phyloP scores from a whole-genome alignment of 1,140 invertebrate species.

The Bombus confusus region DNA sequence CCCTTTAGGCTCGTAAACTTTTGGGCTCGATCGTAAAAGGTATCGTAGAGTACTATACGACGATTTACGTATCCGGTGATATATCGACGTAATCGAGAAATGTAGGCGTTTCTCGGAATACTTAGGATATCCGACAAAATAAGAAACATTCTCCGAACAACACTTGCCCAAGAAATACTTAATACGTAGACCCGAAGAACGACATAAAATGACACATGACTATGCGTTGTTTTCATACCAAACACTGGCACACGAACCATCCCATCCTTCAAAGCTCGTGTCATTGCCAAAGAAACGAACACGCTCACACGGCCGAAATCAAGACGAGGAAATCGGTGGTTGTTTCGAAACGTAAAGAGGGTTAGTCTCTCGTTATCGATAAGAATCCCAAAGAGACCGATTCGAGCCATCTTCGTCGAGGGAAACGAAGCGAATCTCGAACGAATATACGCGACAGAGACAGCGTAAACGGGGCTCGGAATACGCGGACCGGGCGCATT shows the following conservation, averaged over 20 bases:
- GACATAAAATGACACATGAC: background rate
- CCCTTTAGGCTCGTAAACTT: conserved; percentile 1
- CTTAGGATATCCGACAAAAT: background rate
- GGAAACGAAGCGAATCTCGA: conserved; percentile 1
- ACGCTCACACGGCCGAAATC: background rate
- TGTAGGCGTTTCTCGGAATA: background rate
- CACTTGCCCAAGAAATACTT: background rate
- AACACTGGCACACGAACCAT: conserved; percentile 3
- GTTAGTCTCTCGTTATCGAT: conserved; percentile 30
- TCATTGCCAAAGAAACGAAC: background rate
- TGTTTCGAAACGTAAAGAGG: background rate
- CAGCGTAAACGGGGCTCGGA: conserved; percentile 44
- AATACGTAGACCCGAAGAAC: background rate
- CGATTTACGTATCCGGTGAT: conserved; percentile 43
- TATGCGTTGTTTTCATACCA: conserved; percentile 6
- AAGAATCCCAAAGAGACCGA: background rate
- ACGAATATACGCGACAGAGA: background rate
- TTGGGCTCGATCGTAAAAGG: conserved; percentile 21
- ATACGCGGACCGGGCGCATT: conserved; percentile 73
- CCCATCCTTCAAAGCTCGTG: background rate
- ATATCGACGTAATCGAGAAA: background rate
- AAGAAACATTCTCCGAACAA: background rate
- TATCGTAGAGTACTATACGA: background rate
- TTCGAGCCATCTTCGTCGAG: background rate
- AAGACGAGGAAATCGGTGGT: background rate